A percentile compares a stretch with the other conserved stretches of the same genome.
These are phyloP conservation scores for Falco berigora DNA, from an alignment of 2,797 vertebrate species.

Conservation along the genomic window DNA sequence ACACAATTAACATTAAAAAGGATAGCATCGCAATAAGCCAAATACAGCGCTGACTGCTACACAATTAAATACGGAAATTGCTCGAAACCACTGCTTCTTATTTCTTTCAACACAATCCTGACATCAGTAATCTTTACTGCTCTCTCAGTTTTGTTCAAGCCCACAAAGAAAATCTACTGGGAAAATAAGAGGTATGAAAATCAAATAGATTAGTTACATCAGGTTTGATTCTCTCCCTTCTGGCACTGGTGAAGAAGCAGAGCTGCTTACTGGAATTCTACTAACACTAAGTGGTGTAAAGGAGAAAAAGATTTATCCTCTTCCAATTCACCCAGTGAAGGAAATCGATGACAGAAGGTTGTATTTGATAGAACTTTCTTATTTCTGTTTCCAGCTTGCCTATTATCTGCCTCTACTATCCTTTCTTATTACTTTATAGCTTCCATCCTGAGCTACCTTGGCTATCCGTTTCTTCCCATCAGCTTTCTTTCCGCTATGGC, in stretches of 20 bases:
- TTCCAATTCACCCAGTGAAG: not conserved
- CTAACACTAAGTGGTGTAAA: not conserved
- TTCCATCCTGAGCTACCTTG: not conserved
- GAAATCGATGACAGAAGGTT: not conserved
- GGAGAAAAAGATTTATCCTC: not conserved
- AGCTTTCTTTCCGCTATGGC: not conserved
- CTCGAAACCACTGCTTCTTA: not conserved
- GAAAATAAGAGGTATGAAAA: not conserved
- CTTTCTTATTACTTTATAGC: not conserved
- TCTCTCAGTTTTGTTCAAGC: not conserved
- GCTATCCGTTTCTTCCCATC: not conserved
- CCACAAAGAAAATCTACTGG: not conserved
- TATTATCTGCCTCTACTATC: not conserved
- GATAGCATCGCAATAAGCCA: not conserved
- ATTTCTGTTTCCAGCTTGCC: not conserved
- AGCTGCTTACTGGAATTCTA: not conserved
- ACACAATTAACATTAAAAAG: not conserved
- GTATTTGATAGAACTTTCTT: not conserved
- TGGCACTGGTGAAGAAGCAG: not conserved
- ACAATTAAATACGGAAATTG: not conserved
- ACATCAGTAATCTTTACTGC: not conserved
- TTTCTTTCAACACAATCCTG: not conserved
- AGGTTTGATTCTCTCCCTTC: not conserved
- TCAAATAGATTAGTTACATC: not conserved
- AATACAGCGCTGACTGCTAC: not conserved